These are phyloP conservation scores for Dicrurus megarhynchus DNA, from an alignment of 2,113 vertebrate species.

Conservation along the genomic window DNA sequence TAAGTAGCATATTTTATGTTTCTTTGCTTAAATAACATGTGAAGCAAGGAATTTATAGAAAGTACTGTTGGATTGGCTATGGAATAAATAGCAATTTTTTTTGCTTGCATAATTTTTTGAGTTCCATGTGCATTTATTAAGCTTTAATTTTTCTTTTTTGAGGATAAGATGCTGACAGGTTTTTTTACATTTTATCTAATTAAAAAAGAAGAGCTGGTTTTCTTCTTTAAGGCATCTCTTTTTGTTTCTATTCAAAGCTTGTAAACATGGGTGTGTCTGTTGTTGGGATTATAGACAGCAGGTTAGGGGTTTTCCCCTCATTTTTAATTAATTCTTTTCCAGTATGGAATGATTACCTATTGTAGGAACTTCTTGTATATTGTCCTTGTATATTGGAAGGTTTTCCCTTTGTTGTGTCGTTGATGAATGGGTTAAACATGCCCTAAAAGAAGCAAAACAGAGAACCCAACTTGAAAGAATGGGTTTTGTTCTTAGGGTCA, in stretches of 20 bases:
- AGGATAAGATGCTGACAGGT: fast-evolving
- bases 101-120: fast-evolving
- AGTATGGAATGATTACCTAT: fast-evolving
- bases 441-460: neutral
- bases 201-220: fast-evolving
- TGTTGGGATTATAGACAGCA: fast-evolving
- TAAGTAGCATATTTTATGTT: fast-evolving
- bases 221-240: fast-evolving
- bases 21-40: fast-evolving
- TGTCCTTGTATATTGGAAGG: fast-evolving
- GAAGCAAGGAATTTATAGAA: fast-evolving
- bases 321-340: fast-evolving
- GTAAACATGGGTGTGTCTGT: fast-evolving
- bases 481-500: fast-evolving
- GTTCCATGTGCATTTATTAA: fast-evolving
- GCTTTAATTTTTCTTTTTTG: fast-evolving
- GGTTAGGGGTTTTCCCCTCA: fast-evolving
- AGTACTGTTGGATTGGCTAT: fast-evolving
- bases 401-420: fast-evolving
- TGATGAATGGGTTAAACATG: fast-evolving
- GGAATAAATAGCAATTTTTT: fast-evolving
- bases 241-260: fast-evolving
- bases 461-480: neutral
- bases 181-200: neutral
- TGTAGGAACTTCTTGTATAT: fast-evolving